phyloP scores from a whole-genome alignment of 1,140 invertebrate species.

The Drosophila grimshawi region DNA sequence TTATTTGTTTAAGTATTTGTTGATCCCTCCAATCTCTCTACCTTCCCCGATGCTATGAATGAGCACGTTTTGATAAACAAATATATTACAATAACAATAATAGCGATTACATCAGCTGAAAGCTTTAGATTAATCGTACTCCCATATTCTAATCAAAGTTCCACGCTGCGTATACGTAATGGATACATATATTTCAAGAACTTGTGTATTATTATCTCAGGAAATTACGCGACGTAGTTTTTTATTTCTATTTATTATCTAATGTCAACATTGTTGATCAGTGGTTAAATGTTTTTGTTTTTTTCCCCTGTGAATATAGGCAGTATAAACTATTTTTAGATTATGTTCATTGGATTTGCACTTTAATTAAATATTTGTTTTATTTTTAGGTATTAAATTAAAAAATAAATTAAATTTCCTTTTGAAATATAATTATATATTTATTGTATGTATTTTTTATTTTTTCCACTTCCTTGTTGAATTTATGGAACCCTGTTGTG shows the following conservation, averaged over 20 bases:
- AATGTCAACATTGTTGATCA: conserved; percentile 19
- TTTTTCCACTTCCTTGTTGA: no score
- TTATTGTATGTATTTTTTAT: no score
- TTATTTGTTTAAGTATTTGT: conserved; percentile 33
- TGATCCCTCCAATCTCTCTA: conserved; percentile 12
- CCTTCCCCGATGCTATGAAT: not conserved
- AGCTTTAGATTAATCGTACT: conserved; percentile 20
- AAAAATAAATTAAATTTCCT: no score
- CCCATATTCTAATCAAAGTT: conserved; percentile 23
- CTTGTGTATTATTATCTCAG: conserved; percentile 12
- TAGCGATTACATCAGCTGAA: conserved; percentile 62
- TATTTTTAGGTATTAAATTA: not conserved
- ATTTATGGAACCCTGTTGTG: no score
- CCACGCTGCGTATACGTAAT: conserved; percentile 52
- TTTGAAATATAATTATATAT: no score
- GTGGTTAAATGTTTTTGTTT: not conserved
- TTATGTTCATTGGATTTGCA: not conserved
- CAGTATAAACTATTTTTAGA: not conserved
- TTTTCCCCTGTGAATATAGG: not conserved
- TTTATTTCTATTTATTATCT: conserved; percentile 22
- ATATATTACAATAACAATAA: conserved; percentile 56
- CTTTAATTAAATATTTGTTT: not conserved
- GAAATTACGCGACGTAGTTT: conserved; percentile 43
- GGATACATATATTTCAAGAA: conserved; percentile 24
- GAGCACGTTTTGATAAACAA: conserved; percentile 57